Conservation (phyloP, 1,140 invertebrate species). For the Lutraria rhynchaena region DNA sequence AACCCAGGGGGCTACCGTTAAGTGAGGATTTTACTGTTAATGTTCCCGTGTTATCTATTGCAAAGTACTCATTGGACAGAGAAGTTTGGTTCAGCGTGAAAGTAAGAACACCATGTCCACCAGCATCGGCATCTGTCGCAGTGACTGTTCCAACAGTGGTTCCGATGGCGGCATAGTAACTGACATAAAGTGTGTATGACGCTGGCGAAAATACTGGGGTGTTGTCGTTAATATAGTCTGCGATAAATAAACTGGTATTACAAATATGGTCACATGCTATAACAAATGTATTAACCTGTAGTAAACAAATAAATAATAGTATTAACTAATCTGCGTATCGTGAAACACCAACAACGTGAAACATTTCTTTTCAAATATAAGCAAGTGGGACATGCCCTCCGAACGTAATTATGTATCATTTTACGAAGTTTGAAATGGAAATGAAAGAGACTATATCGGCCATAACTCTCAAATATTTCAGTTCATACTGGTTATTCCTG, state of each 20-base stretch:
- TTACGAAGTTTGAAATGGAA: too few relatives aligned
- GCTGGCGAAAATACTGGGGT: constrained; percentile 22
- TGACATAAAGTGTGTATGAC: constrained; percentile 5
- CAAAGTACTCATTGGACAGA: constrained; percentile 1
- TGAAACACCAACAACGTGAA: too few relatives aligned
- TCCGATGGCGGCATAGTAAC: constrained; percentile 21
- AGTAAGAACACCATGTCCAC: constrained; percentile 9
- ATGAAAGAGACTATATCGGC: too few relatives aligned
- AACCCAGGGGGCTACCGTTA: not conserved
- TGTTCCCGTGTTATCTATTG: constrained; percentile 1
- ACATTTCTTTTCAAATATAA: too few relatives aligned
- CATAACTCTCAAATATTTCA: too few relatives aligned
- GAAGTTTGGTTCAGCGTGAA: constrained; percentile 28
- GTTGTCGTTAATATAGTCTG: constrained; percentile 46
- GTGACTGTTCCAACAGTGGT: constrained; percentile 28
- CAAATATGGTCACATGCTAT: not conserved
- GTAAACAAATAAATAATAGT: too few relatives aligned
- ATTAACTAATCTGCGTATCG: too few relatives aligned
- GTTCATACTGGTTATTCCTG: too few relatives aligned
- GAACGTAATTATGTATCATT: too few relatives aligned
- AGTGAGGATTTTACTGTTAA: not conserved
- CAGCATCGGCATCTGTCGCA: constrained; percentile 39
- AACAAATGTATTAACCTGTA: too few relatives aligned
- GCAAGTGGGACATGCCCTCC: too few relatives aligned
- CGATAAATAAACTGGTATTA: not conserved